Percentiles rank a stretch among this genome's conserved stretches.
Conservation (phyloP, 2,113 vertebrate species). For the Mormyrus lacerda region DNA sequence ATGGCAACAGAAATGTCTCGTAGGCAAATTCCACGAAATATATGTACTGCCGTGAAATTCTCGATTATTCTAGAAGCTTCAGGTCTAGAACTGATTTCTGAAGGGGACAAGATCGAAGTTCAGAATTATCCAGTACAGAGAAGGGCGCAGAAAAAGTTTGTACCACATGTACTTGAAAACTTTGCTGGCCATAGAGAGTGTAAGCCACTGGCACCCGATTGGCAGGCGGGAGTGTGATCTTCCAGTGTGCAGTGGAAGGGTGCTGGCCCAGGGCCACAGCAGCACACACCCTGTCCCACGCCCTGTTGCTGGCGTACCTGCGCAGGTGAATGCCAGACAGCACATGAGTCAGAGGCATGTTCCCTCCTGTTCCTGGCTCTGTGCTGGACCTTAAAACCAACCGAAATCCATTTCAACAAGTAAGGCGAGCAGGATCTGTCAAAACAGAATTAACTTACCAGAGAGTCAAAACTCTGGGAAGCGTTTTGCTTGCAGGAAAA, state of each 20-base stretch:
- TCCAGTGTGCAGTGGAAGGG: background rate
- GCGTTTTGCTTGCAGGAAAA: background rate
- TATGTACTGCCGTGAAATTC: background rate
- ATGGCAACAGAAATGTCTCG: background rate
- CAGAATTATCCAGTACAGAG: background rate
- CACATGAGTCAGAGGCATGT: constrained; percentile 7
- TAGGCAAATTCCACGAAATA: background rate
- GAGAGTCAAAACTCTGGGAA: background rate
- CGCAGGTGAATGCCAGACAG: background rate
- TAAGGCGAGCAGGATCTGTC: background rate
- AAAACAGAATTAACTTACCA: background rate
- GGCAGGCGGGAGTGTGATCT: background rate
- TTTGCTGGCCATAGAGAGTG: background rate
- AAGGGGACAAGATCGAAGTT: background rate
- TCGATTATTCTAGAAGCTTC: background rate
- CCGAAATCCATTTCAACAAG: background rate
- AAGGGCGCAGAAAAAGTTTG: background rate
- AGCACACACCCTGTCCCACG: background rate
- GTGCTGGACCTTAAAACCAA: background rate
- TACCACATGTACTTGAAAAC: background rate
- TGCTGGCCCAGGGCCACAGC: background rate
- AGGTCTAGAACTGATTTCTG: background rate
- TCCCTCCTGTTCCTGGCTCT: background rate
- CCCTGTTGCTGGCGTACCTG: background rate
- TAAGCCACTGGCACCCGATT: background rate